phyloP scores from a whole-genome alignment of 2,113 vertebrate species.

The Rhizomys pruinosus region DNA sequence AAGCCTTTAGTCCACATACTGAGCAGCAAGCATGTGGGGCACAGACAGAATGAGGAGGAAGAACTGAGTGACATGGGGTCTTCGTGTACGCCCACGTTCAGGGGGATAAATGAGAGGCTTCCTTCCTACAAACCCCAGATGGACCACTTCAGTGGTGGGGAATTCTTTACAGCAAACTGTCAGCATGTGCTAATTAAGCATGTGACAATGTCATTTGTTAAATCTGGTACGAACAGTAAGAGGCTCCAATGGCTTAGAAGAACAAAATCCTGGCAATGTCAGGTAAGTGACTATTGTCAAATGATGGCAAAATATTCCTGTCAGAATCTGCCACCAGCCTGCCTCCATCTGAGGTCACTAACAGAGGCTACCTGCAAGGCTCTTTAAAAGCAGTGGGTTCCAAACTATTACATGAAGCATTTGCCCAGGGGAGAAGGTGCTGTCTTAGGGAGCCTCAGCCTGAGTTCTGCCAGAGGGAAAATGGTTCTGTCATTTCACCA shows the following conservation, averaged over 20 bases:
- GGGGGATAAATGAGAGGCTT: not conserved
- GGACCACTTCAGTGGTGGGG: not conserved
- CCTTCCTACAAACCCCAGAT: not conserved
- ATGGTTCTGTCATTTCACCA: not conserved
- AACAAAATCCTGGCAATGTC: not conserved
- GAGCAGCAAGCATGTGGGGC: not conserved
- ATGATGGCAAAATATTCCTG: not conserved
- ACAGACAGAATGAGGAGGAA: not conserved
- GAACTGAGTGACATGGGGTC: not conserved
- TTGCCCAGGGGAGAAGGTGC: not conserved
- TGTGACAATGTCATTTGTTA: not conserved
- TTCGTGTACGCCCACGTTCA: not conserved
- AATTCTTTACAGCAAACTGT: not conserved
- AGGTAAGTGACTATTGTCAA: not conserved
- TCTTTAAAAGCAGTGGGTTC: not conserved
- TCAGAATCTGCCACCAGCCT: not conserved
- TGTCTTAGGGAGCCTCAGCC: not conserved
- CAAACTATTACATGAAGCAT: not conserved
- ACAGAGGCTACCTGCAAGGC: not conserved
- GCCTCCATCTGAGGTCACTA: not conserved
- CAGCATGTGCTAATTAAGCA: conserved; percentile 19
- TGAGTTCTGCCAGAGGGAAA: not conserved
- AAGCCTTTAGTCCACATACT: not conserved
- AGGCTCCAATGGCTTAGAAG: not conserved
- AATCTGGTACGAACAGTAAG: not conserved